These are phyloP conservation scores for Drosophila asahinai DNA, from an alignment of 1,140 invertebrate genomes.

Conservation along the genomic window DNA sequence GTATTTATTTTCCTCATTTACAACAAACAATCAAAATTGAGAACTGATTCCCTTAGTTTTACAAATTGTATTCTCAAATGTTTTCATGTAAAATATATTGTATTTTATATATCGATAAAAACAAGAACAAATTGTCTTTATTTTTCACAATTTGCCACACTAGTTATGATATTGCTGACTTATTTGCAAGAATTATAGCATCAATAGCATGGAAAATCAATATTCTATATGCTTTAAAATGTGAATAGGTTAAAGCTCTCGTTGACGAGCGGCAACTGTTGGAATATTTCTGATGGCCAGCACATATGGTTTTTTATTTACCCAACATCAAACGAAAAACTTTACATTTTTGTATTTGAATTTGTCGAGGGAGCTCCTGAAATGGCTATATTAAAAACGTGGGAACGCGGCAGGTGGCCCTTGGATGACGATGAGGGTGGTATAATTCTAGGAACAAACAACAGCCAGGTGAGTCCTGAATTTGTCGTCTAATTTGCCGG, in stretches of 20 bases:
- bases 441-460: slow-evolving; percentile 7
- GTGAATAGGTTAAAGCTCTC: slow-evolving; percentile 2
- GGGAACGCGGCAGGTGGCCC: slow-evolving; percentile 41
- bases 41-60: background rate
- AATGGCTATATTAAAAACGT: slow-evolving; percentile 41
- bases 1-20: background rate
- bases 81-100: background rate
- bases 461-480: slow-evolving; percentile 18
- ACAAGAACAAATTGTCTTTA: background rate
- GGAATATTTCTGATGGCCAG: slow-evolving; percentile 11
- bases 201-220: slow-evolving; percentile 11
- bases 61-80: too few relatives aligned
- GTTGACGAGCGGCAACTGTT: background rate
- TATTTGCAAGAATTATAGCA: background rate
- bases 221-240: slow-evolving; percentile 13
- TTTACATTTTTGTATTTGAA: slow-evolving; percentile 26
- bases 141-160: background rate
- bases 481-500: slow-evolving; percentile 29
- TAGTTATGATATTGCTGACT: background rate
- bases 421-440: background rate
- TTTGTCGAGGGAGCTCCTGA: slow-evolving; percentile 15
- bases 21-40: too few relatives aligned
- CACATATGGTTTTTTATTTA: slow-evolving; percentile 21
- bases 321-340: slow-evolving; percentile 50
- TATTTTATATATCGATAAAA: too few relatives aligned